A percentile compares a stretch with the other conserved stretches of the same genome.
phyloP scores from a whole-genome alignment of 2,797 vertebrate species.

The Enteromius radiatus region DNA sequence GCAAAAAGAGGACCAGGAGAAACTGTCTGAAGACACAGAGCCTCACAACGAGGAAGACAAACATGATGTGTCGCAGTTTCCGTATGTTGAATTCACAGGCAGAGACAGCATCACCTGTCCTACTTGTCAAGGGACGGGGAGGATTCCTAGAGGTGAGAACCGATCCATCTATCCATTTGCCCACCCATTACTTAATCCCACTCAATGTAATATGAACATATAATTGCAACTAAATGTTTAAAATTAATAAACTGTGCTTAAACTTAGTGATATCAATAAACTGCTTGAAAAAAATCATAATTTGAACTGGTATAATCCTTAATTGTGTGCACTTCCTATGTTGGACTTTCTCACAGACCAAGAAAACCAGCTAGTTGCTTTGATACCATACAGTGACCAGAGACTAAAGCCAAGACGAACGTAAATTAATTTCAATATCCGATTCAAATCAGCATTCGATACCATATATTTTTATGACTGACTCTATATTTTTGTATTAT shows the following conservation, averaged over 20 bases:
- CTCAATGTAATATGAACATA: neutral
- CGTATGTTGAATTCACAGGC: constrained; percentile 94
- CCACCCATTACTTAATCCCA: neutral
- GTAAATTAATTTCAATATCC: constrained; percentile 38
- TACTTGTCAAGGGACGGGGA: constrained; percentile 94
- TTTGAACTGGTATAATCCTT: neutral
- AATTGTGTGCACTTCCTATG: neutral
- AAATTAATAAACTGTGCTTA: neutral
- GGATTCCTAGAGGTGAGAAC: constrained; percentile 89
- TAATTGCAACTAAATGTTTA: neutral
- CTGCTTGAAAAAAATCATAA: neutral
- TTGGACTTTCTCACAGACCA: constrained; percentile 44
- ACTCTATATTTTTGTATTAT: neutral
- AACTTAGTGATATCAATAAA: neutral
- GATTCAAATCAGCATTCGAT: neutral
- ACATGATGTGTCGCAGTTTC: constrained; percentile 92
- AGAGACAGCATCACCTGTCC: constrained; percentile 96
- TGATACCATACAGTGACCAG: constrained; percentile 64
- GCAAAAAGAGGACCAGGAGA: constrained; percentile 78
- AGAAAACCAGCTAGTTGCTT: constrained; percentile 61
- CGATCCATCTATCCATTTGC: neutral
- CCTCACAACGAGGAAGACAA: constrained; percentile 69
- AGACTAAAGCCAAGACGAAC: constrained; percentile 62
- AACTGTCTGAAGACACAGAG: constrained; percentile 75
- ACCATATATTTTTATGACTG: neutral